Conservation (phyloP, 2,797 vertebrate genomes). For the Thaleichthys pacificus region DNA sequence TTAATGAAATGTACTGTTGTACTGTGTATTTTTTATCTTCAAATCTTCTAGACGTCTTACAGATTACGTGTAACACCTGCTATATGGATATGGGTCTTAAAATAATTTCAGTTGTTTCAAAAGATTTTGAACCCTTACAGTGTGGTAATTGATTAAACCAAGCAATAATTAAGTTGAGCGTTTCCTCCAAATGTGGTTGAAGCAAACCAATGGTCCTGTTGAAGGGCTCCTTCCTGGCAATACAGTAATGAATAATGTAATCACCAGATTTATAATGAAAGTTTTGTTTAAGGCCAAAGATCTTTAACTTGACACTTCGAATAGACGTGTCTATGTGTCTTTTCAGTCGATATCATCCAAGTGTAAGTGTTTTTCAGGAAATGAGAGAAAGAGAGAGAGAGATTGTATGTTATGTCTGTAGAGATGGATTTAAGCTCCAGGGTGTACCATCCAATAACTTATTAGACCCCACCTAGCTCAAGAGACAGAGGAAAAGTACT, state of each 20-base stretch:
- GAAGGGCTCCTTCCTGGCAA: neutral
- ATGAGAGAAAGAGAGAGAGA: too few relatives aligned
- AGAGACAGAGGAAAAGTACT: neutral
- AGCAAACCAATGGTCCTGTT: neutral
- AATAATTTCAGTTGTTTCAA: neutral
- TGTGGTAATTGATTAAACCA: too few relatives aligned
- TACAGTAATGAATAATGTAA: neutral
- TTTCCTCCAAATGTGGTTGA: neutral
- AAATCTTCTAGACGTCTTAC: too few relatives aligned
- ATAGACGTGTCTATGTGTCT: neutral
- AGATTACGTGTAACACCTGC: too few relatives aligned
- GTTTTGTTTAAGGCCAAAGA: conserved; percentile 4
- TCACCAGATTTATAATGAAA: neutral
- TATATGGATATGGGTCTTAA: too few relatives aligned
- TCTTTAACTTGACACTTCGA: neutral
- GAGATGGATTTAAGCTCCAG: too few relatives aligned
- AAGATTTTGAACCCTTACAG: conserved; percentile 15
- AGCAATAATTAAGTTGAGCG: too few relatives aligned
- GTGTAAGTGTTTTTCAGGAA: too few relatives aligned
- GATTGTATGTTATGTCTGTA: too few relatives aligned
- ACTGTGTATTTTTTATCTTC: too few relatives aligned
- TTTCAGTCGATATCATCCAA: too few relatives aligned
- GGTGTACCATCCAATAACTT: neutral
- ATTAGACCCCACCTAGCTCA: neutral
- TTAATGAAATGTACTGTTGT: too few relatives aligned